A percentile compares a stretch with the other conserved stretches of the same genome.
phyloP scores from a whole-genome alignment of 2,888 invertebrate species.

The Sphecodes monilicornis region DNA sequence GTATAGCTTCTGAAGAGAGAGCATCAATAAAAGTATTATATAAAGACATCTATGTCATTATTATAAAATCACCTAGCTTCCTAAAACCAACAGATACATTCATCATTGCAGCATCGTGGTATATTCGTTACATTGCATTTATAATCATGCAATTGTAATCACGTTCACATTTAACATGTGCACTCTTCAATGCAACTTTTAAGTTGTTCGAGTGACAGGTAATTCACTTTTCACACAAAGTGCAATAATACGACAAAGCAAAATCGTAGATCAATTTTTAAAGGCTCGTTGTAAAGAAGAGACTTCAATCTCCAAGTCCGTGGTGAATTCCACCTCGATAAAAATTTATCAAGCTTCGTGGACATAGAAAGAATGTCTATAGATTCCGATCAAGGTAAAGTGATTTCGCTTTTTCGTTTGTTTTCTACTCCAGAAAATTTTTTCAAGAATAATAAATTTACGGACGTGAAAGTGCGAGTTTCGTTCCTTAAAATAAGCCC shows the following conservation, averaged over 20 bases:
- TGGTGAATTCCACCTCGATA: background rate
- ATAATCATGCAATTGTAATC: background rate
- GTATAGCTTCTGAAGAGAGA: no score
- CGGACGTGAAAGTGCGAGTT: background rate
- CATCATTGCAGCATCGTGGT: no score
- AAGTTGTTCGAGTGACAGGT: no score
- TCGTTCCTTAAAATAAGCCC: background rate
- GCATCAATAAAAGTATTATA: no score
- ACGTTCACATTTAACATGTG: background rate
- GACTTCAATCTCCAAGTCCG: background rate
- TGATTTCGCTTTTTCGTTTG: background rate
- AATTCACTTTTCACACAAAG: background rate
- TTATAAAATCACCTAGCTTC: no score
- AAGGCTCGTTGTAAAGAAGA: background rate
- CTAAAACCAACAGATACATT: no score
- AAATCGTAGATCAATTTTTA: background rate
- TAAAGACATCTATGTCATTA: no score
- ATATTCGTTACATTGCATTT: background rate
- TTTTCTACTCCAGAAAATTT: background rate
- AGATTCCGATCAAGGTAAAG: background rate
- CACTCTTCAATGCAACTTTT: no score
- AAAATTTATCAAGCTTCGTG: background rate
- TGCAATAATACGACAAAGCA: background rate
- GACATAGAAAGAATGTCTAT: background rate
- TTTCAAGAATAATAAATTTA: background rate